Base-by-base conservation (phyloP, 2,888 invertebrate species). In the Caenorhabditis sp. region DNA sequence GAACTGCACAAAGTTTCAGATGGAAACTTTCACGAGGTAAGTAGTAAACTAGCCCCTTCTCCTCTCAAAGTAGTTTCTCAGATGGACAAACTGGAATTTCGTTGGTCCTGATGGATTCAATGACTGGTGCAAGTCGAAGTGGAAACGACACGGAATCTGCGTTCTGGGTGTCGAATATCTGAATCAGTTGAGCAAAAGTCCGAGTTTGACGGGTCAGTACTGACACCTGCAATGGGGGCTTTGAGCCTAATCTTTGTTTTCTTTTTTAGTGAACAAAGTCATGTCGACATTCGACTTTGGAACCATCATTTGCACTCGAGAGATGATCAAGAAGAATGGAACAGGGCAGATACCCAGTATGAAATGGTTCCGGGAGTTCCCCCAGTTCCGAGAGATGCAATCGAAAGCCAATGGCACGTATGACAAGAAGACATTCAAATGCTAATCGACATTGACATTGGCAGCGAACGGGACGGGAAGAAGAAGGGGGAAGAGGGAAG, bases 361-460 rank as follows among this genome's bases (percentile, higher is more conserved):
- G 13, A n/a, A 35, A 9, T 67, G 65, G 76, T 50, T 76, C 28
- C n/a, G 60, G 28, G 65, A 60, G 9, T 76, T 76, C 47, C 76
- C 76, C 64, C 64, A 76, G 76, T 76, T 67, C 47, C 67, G 76
- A 35, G 76, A 76, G 55, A 76, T 76, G 76, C 76, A 76, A 26
- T 24, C 44, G 35, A 76, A 76, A 28, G 61, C 60, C 5, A 67
- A 76, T 50, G 76, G 76, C 5, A 76, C 76, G n/a, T 76, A 67
- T 28, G 55, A 76, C 22, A 76, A 60, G n/a, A 58, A 67, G 20
- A 74, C 37, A 15, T 74, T 74, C n/a, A 65, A 74, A 37, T 74
- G 72, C 40, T 74, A n/a, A 32, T 56, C 20, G 9, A 51, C 11
- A 51, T 40, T 8, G 13, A 40, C 40, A 11, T 11, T 13, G 40